A percentile compares a stretch with the other conserved stretches of the same genome.
Conservation (phyloP, 2,797 vertebrate species). For the Sebastes kiyomatsui region DNA sequence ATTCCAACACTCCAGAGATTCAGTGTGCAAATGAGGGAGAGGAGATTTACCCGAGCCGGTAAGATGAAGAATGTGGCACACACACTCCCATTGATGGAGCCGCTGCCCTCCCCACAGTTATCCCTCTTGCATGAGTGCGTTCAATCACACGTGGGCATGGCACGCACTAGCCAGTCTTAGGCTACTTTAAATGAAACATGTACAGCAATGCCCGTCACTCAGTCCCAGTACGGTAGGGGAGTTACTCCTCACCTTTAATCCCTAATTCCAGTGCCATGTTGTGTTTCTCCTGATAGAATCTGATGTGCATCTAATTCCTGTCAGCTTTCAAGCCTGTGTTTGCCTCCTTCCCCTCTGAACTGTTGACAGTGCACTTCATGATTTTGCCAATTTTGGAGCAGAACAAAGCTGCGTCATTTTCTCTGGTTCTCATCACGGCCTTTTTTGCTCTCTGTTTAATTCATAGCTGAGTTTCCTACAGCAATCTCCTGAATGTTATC, state of each 20-base stretch:
- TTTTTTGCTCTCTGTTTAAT: background rate
- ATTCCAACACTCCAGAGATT: slow-evolving; percentile 45
- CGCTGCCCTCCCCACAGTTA: slow-evolving; percentile 36
- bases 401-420: slow-evolving; percentile 15
- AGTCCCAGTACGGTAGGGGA: background rate
- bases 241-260: slow-evolving; percentile 37
- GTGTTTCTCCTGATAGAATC: slow-evolving; percentile 21
- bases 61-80: slow-evolving; percentile 54
- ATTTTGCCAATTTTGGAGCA: slow-evolving; percentile 21
- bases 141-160: slow-evolving; percentile 39
- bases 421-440: slow-evolving; percentile 3
- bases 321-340: slow-evolving; percentile 32
- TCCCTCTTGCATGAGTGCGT: slow-evolving; percentile 62
- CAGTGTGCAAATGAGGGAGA: slow-evolving; percentile 54
- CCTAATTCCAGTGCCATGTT: slow-evolving; percentile 26
- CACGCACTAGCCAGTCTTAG: slow-evolving; percentile 6
- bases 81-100: slow-evolving; percentile 49
- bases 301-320: slow-evolving; percentile 46
- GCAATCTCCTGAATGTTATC: background rate
- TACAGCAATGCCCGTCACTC: slow-evolving; percentile 18
- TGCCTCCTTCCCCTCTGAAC: slow-evolving; percentile 9
- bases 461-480: background rate
- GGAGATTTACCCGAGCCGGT: slow-evolving; percentile 53
- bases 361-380: slow-evolving; percentile 24
- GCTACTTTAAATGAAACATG: slow-evolving; percentile 21